Evolutionary conservation across 2,797 vertebrate genomes (phyloP), one percentile per base, ranked within the genome.

Genomic region (Columba guinea): DNA sequence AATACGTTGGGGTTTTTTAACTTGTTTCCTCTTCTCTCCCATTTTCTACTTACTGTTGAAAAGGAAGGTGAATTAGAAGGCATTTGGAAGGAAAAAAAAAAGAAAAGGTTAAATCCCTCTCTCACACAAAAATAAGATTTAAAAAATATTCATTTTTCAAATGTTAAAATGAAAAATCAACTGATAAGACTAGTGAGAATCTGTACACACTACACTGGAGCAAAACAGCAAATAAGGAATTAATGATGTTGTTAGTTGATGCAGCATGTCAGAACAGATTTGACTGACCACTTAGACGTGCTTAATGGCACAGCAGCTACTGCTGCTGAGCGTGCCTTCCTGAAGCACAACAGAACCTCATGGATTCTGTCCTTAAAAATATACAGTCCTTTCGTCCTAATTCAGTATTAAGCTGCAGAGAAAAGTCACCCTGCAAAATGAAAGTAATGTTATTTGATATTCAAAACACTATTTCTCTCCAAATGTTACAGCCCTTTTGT

Each of bases 391-490:
- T 10, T 46, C 74, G 35, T 75, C 64, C 68, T 56, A 46, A 27
- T 77, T 83, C 53, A 85, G 5, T 46, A 83, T 46, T 37, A 70
- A 93, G 39, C 8, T 64, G 20, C 13, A 68, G 24, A 87, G 55
- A 92, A 87, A 78, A 85, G 53, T 39, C 60, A 85, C 20, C 73
- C 22, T 67, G 12, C 62, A 82, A 92, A 88, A 78, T 37, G 71
- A 55, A 58, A 67, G 9, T 26, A 71, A 58, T 2, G 7, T 51
- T 68, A 46, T 65, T 89, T 58, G 37, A 26, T 75, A 60, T 23
- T 90, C 27, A 71, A 71, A 78, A 51, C 9, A 12, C 5, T 20
- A 24, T 55, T 94, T 84, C 63, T 51, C 44, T 79, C 39, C 28
- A 71, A 37, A 58, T 18, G 13, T 84, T 79, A 68, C 0, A 1